Base-by-base conservation (phyloP, 2,797 vertebrate species). In the Lateolabrax maculatus region DNA sequence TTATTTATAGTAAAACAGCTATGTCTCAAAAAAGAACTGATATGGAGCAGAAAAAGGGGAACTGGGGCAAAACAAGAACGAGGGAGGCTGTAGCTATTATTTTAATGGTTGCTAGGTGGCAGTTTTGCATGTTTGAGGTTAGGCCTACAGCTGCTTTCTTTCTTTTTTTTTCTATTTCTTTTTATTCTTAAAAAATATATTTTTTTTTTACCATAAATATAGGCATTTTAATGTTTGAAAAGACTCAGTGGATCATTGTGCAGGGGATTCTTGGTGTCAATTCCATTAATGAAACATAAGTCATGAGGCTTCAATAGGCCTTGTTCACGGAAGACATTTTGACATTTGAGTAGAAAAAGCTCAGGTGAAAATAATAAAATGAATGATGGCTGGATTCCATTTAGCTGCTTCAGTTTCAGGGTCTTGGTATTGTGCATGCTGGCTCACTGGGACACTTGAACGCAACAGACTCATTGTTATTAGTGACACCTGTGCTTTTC, bases 1-100 rank as follows among this genome's bases (percentile, higher is more conserved):
- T 93, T 87, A 91, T 93, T 93, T 71, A 91, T 83, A 62, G 46
- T 87, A 80, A 86, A 91, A 84, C 60, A 84, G 56, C 82, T 25
- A 84, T 72, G 75, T 84, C 86, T 89, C 57, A 89, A 87, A 92
- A 91, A 89, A 90, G 74, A 85, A 90, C 62, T 77, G 60, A 75
- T 83, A 80, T 86, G 61, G 60, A 86, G 82, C 86, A 87, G 71
- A 84, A 87, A 84, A 63, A 5, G 41, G 34, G 23, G 61, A 77
- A 69, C 18, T 27, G 41, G 31, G 25, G 71, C 52, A 80, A 88
- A 87, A 84, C 70, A 84, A 66, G 78, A 62, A 66, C 6, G 39
- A 66, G 56, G 44, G 55, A 19, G 37, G 61, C 25, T 55, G 44
- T 25, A 60, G 65, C 71, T 85, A 63, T 78, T 82, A 80, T 78